Percentiles rank a stretch among this genome's conserved stretches.
These are phyloP conservation scores for Athalia rosae DNA, from an alignment of 2,888 invertebrate species.

Conservation along the genomic window DNA sequence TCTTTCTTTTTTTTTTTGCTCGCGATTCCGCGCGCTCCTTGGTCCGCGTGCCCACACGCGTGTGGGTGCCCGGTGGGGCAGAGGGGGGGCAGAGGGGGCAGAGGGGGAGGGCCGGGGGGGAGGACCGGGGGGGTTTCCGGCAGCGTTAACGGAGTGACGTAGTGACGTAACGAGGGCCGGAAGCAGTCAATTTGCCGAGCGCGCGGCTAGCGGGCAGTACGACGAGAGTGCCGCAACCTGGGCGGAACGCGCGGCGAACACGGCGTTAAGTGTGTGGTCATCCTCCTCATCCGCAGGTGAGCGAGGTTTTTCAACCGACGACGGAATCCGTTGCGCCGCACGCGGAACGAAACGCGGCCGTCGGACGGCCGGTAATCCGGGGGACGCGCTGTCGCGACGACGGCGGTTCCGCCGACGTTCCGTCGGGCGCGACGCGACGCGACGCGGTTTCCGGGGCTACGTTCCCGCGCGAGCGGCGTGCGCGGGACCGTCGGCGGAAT, in stretches of 20 bases:
- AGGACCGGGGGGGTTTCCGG: conserved; percentile 72
- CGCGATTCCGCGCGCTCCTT: conserved; percentile 33
- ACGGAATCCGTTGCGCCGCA: no score
- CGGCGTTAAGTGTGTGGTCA: conserved; percentile 24
- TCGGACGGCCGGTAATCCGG: no score
- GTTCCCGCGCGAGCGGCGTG: no score
- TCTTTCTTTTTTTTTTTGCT: conserved; percentile 3
- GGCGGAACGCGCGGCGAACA: conserved; percentile 35
- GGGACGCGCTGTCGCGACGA: no score
- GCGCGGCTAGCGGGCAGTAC: conserved; percentile 71
- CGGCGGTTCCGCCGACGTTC: no score
- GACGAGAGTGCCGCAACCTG: conserved; percentile 70
- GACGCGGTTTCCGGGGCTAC: no score
- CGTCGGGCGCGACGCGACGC: no score
- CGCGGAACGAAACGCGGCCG: no score
- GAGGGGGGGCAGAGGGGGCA: not conserved
- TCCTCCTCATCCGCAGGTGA: no score
- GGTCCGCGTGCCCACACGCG: conserved; percentile 14
- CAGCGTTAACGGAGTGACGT: conserved; percentile 74
- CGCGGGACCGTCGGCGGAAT: no score
- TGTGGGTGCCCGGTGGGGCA: not conserved
- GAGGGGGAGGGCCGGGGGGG: conserved; percentile 15
- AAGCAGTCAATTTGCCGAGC: conserved; percentile 73
- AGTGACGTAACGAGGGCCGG: conserved; percentile 74
- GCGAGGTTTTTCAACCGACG: no score